Evolutionary conservation across 2,888 invertebrate species (phyloP), one percentile per base, ranked within the genome.

Genomic region (Trichopria drosophilae): DNA sequence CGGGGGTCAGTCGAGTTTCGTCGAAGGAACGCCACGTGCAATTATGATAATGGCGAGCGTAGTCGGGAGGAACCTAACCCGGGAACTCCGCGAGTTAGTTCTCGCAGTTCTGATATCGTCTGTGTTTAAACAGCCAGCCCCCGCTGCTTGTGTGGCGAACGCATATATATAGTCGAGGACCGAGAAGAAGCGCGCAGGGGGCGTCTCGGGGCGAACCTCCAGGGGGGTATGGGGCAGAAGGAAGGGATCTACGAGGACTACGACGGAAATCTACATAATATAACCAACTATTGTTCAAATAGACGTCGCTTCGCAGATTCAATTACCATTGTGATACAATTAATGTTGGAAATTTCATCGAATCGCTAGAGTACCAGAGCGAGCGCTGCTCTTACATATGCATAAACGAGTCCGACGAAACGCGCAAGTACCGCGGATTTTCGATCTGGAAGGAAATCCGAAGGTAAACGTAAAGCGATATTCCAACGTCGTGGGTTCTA

Each of bases 241-340:
- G 57, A 62, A 62, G 60, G 62, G 60, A 52, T 60, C 63, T 62
- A 63, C 63, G 66, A 65, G 66, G 64, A 71, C 71, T 64, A 63
- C 65, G 68, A 59, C 61, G 66, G 66, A 74, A 76, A 76, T 75
- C 72, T 75, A 72, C 73, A 76, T 76, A 75, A 75, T 75, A 75
- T 74, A 75, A 74, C 74, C 75, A 74, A 75, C 75, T 75, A 75
- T 75, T 75, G 73, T 75, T 75, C 75, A 75, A 75, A 75, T 75
- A 75, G 73, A 74, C 73, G 73, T 68, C 67, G 72, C 73, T 71
- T 67, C 67, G 69, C 69, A 74, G 73, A 75, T 75, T 75, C 73
- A 75, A 75, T 75, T 75, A 75, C 74, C 74, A 74, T 74, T 74
- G 75, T 73, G 74, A 73, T 74, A 75, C 74, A 74, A 75, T 75